Base-by-base conservation (phyloP, 1,140 invertebrate species). In the Rhagoletis zephyria region DNA sequence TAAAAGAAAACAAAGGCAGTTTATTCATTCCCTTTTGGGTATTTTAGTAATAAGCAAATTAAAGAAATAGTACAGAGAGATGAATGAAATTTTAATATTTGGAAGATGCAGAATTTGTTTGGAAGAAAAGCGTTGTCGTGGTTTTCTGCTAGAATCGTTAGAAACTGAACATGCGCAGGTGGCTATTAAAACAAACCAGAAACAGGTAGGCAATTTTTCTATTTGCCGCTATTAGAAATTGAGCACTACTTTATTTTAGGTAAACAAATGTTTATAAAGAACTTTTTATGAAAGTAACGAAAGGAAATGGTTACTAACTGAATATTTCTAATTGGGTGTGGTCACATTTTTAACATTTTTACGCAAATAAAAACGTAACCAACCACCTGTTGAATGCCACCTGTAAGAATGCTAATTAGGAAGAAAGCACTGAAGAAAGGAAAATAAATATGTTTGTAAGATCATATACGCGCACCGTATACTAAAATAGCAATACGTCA, bases 321-420 rank as follows among this genome's bases (percentile, higher is more conserved):
- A 63, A 74, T 12, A 16, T 5, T 45, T 48, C 3, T 48, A 45
- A n/a, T 14, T 74, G 42, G 67, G 67, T 45, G 67, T 48, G 67
- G 67, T 48, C 14, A 6, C 2, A 2, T 16, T 81, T 19, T 4
- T 16, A 9, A 6, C 59, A 30, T 51, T 81, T 81, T n/a, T 30
- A 30, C 30, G 48, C 19, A 30, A 6, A 81, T 6, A 51, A 9
- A 81, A 81, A 48, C 12, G 19, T 48, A 30, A 30, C 59, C 6
- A 19, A 19, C 74, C 51, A 81, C n/a, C 2, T 59, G 74, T 30
- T 81, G 74, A 56, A 56, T 59, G 48, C 51, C n/a, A 56, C 45
- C 74, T 81, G 48, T 30, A 59, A 9, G 7, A 56, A 81, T 81
- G 16, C 19, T 30, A 81, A 56, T 81, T 81, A 56, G 48, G 59